Conservation (phyloP, 2,888 invertebrate genomes). For the Cerceris ruficornis region DNA sequence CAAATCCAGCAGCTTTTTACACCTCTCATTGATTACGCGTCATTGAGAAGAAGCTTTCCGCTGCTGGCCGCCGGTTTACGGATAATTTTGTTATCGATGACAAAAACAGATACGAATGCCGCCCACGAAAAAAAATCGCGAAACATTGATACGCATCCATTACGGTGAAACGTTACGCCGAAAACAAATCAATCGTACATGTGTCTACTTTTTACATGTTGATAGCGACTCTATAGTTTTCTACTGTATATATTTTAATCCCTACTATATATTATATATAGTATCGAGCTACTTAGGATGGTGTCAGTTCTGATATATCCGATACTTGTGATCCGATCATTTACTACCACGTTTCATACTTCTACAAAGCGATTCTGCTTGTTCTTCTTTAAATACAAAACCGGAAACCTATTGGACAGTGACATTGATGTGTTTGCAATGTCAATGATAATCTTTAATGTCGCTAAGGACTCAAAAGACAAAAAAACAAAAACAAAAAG, state of each 20-base stretch:
- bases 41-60: constrained; percentile 58
- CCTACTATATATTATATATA: constrained; percentile 54
- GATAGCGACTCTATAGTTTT: constrained; percentile 74
- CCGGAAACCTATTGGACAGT: constrained; percentile 8
- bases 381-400: constrained; percentile 38
- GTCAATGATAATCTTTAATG: constrained; percentile 43
- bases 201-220: constrained; percentile 73
- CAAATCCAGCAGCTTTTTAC: constrained; percentile 64
- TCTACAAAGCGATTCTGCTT: constrained; percentile 40
- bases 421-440: constrained; percentile 20
- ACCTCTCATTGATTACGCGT: constrained; percentile 48
- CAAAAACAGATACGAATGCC: constrained; percentile 58
- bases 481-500: constrained; percentile 23
- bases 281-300: constrained; percentile 22
- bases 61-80: constrained; percentile 51
- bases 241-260: constrained; percentile 68
- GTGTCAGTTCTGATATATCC: constrained; percentile 53
- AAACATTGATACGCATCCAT: constrained; percentile 50
- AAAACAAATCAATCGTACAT: constrained; percentile 49
- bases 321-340: constrained; percentile 54
- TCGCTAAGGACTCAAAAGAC: constrained; percentile 45
- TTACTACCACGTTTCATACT: constrained; percentile 34
- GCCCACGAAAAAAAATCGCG: constrained; percentile 60
- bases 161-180: constrained; percentile 27
- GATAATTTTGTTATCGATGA: constrained; percentile 58